These are phyloP conservation scores for Lamproptera curius DNA, from an alignment of 2,888 invertebrate genomes.

Conservation along the genomic window DNA sequence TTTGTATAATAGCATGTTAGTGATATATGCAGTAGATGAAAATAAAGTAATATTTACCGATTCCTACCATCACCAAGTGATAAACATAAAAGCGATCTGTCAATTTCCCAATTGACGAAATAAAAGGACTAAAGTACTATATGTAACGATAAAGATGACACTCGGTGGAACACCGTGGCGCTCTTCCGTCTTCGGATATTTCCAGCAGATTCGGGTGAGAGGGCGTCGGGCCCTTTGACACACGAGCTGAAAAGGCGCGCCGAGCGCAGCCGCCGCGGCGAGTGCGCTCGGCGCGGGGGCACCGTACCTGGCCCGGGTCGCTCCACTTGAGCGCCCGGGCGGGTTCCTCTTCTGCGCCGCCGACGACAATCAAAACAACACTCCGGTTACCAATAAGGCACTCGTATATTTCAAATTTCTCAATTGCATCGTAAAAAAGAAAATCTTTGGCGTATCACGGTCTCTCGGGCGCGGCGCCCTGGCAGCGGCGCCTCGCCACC, in stretches of 20 bases:
- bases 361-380: conserved; percentile 66
- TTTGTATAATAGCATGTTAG: conserved; percentile 41
- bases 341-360: conserved; percentile 73
- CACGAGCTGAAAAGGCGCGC: conserved; percentile 66
- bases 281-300: no score
- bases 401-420: conserved; percentile 71
- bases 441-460: conserved; percentile 59
- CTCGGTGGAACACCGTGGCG: not conserved
- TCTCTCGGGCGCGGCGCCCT: conserved; percentile 4
- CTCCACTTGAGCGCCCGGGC: conserved; percentile 89
- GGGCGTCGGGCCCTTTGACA: conserved; percentile 64
- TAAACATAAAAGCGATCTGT: conserved; percentile 26
- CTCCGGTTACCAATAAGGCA: conserved; percentile 71
- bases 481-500: conserved; percentile 45
- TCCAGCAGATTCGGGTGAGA: conserved; percentile 69
- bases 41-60: conserved; percentile 25
- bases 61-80: conserved; percentile 56
- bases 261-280: not conserved
- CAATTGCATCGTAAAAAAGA: conserved; percentile 46
- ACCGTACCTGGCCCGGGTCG: conserved; percentile 88
- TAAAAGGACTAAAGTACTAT: conserved; percentile 1
- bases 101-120: conserved; percentile 15
- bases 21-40: conserved; percentile 22
- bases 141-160: conserved; percentile 3
- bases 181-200: conserved; percentile 32